These are phyloP conservation scores for Perdita meconis DNA, from an alignment of 2,888 invertebrate genomes.

Conservation along the genomic window DNA sequence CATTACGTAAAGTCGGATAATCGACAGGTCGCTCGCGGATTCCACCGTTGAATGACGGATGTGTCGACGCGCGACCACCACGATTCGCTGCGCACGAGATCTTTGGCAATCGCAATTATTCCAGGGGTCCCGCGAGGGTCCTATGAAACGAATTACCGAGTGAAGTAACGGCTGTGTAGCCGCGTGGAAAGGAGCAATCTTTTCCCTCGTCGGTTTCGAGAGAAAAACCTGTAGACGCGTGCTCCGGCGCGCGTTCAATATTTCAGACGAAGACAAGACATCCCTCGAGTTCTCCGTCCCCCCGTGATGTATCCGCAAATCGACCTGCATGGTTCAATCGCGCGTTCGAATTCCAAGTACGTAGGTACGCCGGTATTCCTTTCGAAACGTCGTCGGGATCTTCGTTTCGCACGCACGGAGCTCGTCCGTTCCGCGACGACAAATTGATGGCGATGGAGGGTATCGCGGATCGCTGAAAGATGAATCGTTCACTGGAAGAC, in stretches of 20 bases:
- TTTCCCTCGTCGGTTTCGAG: constrained; percentile 14
- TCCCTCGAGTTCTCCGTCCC: background rate
- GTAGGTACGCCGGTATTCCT: background rate
- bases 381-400: no score
- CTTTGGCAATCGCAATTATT: constrained; percentile 57
- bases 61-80: constrained; percentile 10
- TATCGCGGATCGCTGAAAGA: no score
- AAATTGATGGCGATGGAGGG: no score
- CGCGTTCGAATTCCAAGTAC: background rate
- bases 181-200: constrained; percentile 46
- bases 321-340: background rate
- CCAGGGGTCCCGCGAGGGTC: constrained; percentile 30
- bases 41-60: constrained; percentile 9
- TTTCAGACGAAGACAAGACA: constrained; percentile 4
- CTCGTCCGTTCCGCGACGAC: no score
- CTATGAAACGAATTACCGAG: constrained; percentile 55
- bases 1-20: constrained; percentile 24
- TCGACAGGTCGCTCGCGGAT: constrained; percentile 17
- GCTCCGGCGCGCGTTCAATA: constrained; percentile 27
- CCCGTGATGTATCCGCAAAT: background rate
- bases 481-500: no score
- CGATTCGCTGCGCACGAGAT: constrained; percentile 53
- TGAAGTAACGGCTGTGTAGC: constrained; percentile 45
- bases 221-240: constrained; percentile 28
- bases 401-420: no score